phyloP scores from a whole-genome alignment of 2,797 vertebrate genomes.

The Takifugu ocellatus region DNA sequence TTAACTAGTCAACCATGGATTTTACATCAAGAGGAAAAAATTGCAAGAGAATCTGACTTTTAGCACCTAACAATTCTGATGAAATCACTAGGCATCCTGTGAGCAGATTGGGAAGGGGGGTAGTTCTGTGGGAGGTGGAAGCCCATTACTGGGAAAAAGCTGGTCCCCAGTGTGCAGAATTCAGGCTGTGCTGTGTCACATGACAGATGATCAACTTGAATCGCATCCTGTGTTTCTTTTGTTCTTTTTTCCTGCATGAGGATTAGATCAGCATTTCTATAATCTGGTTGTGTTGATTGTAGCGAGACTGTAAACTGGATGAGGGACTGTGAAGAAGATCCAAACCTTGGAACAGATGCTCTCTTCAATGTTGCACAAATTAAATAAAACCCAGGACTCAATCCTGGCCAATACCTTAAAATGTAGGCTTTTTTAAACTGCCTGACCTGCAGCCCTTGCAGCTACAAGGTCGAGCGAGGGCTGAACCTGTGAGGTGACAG shows the following conservation, averaged over 20 bases:
- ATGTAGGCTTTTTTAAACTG: not conserved
- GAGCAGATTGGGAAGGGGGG: not conserved
- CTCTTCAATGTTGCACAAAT: not conserved
- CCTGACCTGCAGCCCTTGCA: too few relatives aligned
- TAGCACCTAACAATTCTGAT: slow-evolving; percentile 17
- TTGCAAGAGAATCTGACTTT: slow-evolving; percentile 3
- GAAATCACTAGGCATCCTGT: slow-evolving; percentile 15
- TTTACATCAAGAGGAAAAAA: not conserved
- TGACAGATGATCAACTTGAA: slow-evolving; percentile 1
- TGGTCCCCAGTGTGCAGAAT: not conserved
- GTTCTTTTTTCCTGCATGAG: not conserved
- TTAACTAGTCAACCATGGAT: slow-evolving; percentile 6
- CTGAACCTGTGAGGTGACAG: not conserved
- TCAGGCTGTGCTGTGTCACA: slow-evolving; percentile 1
- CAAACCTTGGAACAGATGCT: not conserved
- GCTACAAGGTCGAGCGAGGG: not conserved
- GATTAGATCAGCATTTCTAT: not conserved
- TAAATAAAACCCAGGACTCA: too few relatives aligned
- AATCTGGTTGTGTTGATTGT: not conserved
- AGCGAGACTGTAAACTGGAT: not conserved
- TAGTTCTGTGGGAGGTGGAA: slow-evolving; percentile 15
- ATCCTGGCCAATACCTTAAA: not conserved
- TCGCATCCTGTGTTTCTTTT: not conserved
- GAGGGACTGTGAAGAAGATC: not conserved
- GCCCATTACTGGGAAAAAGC: slow-evolving; percentile 3